A percentile compares a stretch with the other conserved stretches of the same genome.
Evolutionary conservation across 2,888 invertebrate genomes (phyloP).

Genomic region (Deroplatys truncata): DNA sequence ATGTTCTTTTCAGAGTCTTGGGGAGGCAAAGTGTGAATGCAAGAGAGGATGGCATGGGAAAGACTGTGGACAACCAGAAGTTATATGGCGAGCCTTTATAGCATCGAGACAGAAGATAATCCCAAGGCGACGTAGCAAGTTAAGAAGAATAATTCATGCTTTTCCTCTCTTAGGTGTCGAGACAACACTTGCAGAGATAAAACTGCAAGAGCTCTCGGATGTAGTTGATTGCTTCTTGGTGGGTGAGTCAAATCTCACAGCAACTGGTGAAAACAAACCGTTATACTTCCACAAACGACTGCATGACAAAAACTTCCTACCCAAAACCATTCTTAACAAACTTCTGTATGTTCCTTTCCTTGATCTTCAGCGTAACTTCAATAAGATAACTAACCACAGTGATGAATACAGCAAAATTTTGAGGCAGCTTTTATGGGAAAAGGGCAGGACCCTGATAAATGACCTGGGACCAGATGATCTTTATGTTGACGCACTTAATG

Average conservation of each 20-base stretch:
- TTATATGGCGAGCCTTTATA: constrained; percentile 61
- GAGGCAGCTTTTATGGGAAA: constrained; percentile 45
- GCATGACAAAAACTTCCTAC: constrained; percentile 46
- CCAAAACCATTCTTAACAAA: constrained; percentile 47
- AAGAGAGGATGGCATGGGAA: constrained; percentile 60
- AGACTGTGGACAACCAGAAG: constrained; percentile 63
- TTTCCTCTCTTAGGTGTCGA: constrained; percentile 52
- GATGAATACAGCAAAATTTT: constrained; percentile 29
- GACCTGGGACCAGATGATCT: constrained; percentile 54
- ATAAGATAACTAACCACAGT: constrained; percentile 28
- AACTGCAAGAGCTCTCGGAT: constrained; percentile 55
- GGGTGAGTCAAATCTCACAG: constrained; percentile 40
- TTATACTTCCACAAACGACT: constrained; percentile 47
- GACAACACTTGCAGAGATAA: constrained; percentile 55
- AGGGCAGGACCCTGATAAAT: constrained; percentile 37
- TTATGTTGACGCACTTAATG: constrained; percentile 51
- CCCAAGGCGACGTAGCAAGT: constrained; percentile 45
- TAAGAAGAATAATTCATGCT: constrained; percentile 55
- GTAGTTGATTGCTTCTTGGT: constrained; percentile 63
- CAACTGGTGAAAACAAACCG: constrained; percentile 38
- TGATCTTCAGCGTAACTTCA: constrained; percentile 29
- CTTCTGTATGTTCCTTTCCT: constrained; percentile 48
- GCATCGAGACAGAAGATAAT: constrained; percentile 50
- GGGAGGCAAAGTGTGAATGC: constrained; percentile 50
- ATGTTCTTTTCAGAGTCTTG: constrained; percentile 32